Evolutionary conservation across 2,113 vertebrate species (phyloP), one percentile per base, ranked within the genome.

Genomic region (Micronycteris hirsuta): DNA sequence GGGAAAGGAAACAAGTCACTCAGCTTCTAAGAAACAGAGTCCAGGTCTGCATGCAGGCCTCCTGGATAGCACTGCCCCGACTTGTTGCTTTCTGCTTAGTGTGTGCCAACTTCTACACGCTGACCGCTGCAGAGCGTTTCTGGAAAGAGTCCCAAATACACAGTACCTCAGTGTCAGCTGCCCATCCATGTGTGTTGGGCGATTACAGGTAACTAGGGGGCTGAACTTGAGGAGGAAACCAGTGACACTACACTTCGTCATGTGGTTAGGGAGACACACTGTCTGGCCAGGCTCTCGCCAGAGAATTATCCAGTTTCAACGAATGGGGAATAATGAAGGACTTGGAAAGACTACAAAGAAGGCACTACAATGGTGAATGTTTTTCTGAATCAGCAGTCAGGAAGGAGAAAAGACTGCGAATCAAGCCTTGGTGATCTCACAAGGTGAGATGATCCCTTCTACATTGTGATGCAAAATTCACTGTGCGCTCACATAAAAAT

Each of bases 131-230:
- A 52, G 28, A 58, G 76, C 9, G 0, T 68, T 90, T 90, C 89
- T 96, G 93, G 89, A 93, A 89, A 86, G 61, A 85, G 76, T 65
- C 54, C 41, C n/a, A 76, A 43, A 80, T 17, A 52, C 76, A 73
- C 7, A 68, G 12, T 54, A 8, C 71, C 31, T 85, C 54, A 77
- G 38, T 61, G 61, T 95, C 77, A 89, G 74, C 43, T 61, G 73
- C 61, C 33, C 31, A 67, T 24, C 56, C 91, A 58, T 0, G 31
- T n/a, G 74, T 58, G 16, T 58, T 1, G 0, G 24, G 26, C 52
- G 85, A 82, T 36, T 28, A 61, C 11, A 2, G 58, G 58, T 78
- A 36, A 28, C 76, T 33, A 54, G 73, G 61, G 63, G 20, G 20
- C 31, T 45, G 56, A 58, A 20, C 0, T 3, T 17, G 17, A 81